Evolutionary conservation across 2,888 invertebrate genomes (phyloP).

Genomic region (Scaptomyza tumidula): DNA sequence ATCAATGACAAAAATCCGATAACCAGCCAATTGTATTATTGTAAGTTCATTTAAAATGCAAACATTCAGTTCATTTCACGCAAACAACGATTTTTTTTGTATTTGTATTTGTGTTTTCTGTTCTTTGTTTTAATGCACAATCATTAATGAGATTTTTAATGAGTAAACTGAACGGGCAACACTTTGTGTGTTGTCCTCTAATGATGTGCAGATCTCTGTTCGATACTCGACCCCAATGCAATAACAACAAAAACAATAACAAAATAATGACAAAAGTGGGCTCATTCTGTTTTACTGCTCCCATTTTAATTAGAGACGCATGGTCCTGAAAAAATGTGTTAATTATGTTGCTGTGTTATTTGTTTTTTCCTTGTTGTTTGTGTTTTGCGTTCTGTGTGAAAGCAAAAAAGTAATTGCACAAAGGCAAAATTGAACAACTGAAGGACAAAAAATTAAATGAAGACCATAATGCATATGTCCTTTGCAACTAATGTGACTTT

Average conservation of each 20-base stretch:
- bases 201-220: slow-evolving; percentile 1
- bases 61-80: slow-evolving; percentile 6
- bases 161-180: not conserved
- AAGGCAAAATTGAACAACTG: not conserved
- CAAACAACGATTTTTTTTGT: slow-evolving; percentile 9
- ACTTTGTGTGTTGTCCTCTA: slow-evolving; percentile 2
- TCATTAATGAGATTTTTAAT: slow-evolving; percentile 14
- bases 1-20: slow-evolving; percentile 9
- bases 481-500: not conserved
- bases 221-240: not conserved
- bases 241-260: not conserved
- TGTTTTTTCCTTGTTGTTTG: not conserved
- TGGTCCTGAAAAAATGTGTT: not conserved
- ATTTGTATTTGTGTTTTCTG: not conserved
- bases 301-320: slow-evolving; percentile 7
- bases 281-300: not conserved
- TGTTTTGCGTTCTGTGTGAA: not conserved
- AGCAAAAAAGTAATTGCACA: slow-evolving; percentile 1
- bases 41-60: slow-evolving; percentile 1
- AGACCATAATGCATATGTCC: not conserved
- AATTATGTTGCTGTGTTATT: slow-evolving; percentile 3
- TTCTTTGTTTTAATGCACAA: not conserved
- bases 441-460: not conserved
- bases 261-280: not conserved
- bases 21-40: slow-evolving; percentile 6